phyloP scores from a whole-genome alignment of 2,797 vertebrate genomes.

The Manis crassicaudata region DNA sequence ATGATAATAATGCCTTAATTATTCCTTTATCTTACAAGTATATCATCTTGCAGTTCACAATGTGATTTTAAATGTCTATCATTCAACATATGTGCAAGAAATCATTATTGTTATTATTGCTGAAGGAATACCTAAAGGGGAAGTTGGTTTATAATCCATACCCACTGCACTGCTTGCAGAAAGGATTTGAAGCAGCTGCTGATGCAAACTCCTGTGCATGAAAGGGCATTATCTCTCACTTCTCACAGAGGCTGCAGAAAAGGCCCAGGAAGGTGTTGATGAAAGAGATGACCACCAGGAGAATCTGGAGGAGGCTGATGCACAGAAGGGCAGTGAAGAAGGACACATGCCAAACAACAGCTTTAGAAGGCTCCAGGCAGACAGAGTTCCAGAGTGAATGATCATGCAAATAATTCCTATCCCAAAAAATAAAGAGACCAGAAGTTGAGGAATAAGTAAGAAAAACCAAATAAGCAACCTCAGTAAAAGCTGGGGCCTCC shows the following conservation, averaged over 20 bases:
- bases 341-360: constrained; percentile 91
- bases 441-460: not conserved
- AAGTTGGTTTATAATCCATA: not conserved
- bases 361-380: constrained; percentile 88
- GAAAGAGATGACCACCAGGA: constrained; percentile 91
- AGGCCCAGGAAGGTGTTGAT: constrained; percentile 92
- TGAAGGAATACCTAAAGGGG: not conserved
- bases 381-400: constrained; percentile 74
- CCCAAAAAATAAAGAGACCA: not conserved
- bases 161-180: not conserved
- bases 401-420: constrained; percentile 81
- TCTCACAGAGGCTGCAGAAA: constrained; percentile 92
- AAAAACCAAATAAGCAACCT: not conserved
- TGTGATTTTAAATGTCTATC: not conserved
- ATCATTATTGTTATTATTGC: not conserved
- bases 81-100: not conserved
- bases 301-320: constrained; percentile 87
- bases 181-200: not conserved
- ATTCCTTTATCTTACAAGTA: not conserved
- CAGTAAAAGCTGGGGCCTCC: not conserved
- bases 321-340: constrained; percentile 90
- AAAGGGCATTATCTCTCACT: constrained; percentile 73
- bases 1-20: not conserved
- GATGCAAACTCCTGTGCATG: not conserved
- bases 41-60: not conserved